Base-by-base conservation (phyloP, 64 coral and sea anemone species). In the Actinia equina region DNA sequence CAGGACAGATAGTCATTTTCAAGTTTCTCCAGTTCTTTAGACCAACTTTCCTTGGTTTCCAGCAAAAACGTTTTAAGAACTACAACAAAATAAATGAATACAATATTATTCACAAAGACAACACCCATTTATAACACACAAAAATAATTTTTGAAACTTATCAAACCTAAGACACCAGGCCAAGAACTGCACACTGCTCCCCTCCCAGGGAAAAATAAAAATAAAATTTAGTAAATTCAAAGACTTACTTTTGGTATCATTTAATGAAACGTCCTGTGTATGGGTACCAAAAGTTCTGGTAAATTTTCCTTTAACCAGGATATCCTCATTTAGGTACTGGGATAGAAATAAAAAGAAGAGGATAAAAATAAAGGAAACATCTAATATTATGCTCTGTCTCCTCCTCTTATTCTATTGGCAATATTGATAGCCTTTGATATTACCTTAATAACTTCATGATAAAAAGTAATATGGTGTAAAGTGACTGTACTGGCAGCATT, bases 301-400 rank as follows among this genome's bases (percentile, higher is more conserved):
- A 64, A 81, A 88, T 64, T 63, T 60, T 88, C 87, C 87, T 61
- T 23, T 88, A 46, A 41, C 16, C 16, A 88, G 18, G 52, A 88
- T 88, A 59, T 55, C n/a, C 54, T 37, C 30, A 18, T 63, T 63
- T 63, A 63, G 60, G 60, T 63, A 19, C 60, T 63, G 17, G 17
- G 60, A 63, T 22, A 63, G 7, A 63, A 63, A 63, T 63, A 63
- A 63, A 63, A 63, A 16, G 10, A 63, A 63, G 0, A 63, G 60
- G 60, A 63, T 63, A 16, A 63, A 63, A 63, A 62, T 63, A 63
- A 63, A 63, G 60, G 60, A 63, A 63, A 63, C 3, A 88, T 26
- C 11, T 59, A n/a, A n/a, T n/a, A n/a, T n/a, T n/a, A n/a, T n/a
- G n/a, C n/a, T n/a, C n/a, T n/a, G n/a, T n/a, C n/a, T n/a, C n/a